Evolutionary conservation across 1,140 invertebrate genomes (phyloP).

Genomic region (Drosophila ironensis): DNA sequence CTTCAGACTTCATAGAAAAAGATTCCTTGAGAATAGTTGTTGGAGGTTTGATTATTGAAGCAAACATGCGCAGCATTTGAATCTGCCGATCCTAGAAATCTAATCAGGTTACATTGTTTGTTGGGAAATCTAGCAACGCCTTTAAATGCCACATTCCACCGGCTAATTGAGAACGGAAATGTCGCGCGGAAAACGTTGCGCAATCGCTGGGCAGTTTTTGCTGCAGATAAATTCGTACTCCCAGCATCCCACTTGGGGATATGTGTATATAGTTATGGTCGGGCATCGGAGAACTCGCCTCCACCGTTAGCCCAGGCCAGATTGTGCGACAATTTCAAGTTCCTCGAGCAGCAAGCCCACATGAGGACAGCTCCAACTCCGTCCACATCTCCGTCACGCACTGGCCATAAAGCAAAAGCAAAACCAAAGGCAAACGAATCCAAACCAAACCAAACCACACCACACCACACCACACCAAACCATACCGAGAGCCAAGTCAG

Average conservation of each 20-base stretch:
- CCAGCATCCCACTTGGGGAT: slow-evolving; percentile 48
- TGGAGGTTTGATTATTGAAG: no score
- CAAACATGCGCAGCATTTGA: no score
- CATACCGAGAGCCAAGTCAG: slow-evolving; percentile 31
- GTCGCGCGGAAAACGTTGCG: slow-evolving; percentile 48
- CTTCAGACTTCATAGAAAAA: no score
- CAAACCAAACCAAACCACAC: no score
- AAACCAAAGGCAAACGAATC: background rate
- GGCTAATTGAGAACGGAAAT: slow-evolving; percentile 77
- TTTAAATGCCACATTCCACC: slow-evolving; percentile 5
- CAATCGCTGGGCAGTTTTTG: slow-evolving; percentile 43
- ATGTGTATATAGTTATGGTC: background rate
- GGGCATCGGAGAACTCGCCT: slow-evolving; percentile 27
- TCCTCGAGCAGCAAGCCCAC: slow-evolving; percentile 78
- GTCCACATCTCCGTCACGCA: slow-evolving; percentile 48
- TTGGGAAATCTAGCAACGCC: background rate
- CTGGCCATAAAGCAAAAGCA: slow-evolving; percentile 46
- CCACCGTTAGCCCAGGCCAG: slow-evolving; percentile 48
- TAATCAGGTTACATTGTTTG: no score
- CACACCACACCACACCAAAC: no score
- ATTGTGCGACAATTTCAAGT: slow-evolving; percentile 74
- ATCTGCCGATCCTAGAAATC: no score
- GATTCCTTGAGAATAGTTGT: no score
- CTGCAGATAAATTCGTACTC: background rate
- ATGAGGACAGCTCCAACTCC: slow-evolving; percentile 32